Evolutionary conservation across 2,797 vertebrate genomes (phyloP).

Genomic region (Scolopax rusticola): DNA sequence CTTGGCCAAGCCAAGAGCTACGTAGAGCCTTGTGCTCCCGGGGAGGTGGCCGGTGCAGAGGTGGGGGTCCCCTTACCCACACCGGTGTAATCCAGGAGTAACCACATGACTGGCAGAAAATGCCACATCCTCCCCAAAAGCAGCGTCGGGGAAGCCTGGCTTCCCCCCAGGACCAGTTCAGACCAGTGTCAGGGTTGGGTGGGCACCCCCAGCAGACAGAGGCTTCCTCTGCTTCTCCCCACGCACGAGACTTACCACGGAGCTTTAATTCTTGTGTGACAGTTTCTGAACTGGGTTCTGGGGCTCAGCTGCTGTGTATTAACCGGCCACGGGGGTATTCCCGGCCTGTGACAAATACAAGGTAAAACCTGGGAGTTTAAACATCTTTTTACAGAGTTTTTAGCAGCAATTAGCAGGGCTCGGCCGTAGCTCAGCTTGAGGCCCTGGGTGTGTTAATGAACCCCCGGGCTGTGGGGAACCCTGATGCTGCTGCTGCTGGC

Average conservation of each 20-base stretch:
- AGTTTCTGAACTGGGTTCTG: not conserved
- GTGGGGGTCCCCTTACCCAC: not conserved
- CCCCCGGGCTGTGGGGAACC: not conserved
- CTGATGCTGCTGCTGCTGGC: rapidly evolving
- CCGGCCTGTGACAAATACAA: not conserved
- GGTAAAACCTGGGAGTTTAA: not conserved
- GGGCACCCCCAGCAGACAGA: not conserved
- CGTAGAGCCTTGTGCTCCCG: not conserved
- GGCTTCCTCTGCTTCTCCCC: not conserved
- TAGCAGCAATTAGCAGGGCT: not conserved
- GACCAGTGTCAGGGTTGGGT: not conserved
- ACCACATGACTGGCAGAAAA: not conserved
- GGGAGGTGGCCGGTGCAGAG: not conserved
- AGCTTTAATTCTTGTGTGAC: not conserved
- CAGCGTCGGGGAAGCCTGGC: not conserved
- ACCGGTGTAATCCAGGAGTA: not conserved
- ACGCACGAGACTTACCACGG: rapidly evolving
- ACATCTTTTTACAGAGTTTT: not conserved
- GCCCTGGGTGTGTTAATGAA: not conserved
- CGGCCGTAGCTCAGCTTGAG: not conserved
- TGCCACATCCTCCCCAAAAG: not conserved
- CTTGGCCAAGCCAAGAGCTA: not conserved
- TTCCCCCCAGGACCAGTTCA: rapidly evolving
- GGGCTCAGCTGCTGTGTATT: constrained; percentile 19
- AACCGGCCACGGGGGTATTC: not conserved